Percentiles rank a stretch among this genome's conserved stretches.
These are phyloP conservation scores for Osmerus eperlanus DNA, from an alignment of 2,113 vertebrate species.

Conservation along the genomic window DNA sequence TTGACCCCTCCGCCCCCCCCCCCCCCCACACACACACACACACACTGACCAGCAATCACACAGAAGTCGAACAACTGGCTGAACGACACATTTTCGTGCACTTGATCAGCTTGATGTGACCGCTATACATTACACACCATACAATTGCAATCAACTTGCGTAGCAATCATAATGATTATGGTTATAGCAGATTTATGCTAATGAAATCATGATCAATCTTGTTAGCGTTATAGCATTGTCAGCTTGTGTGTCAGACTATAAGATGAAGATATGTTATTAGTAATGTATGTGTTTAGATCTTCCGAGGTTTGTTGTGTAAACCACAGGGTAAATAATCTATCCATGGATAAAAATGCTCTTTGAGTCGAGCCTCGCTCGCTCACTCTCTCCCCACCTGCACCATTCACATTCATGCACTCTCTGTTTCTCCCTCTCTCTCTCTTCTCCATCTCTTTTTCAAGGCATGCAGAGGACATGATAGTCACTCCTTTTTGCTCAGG, in stretches of 20 bases:
- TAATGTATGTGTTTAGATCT: constrained; percentile 36
- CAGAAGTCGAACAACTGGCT: neutral
- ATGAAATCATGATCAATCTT: constrained; percentile 44
- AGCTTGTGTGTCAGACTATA: constrained; percentile 29
- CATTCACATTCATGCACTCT: neutral
- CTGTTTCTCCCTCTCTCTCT: neutral
- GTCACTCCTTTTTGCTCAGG: constrained; percentile 96
- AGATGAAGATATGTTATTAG: constrained; percentile 10
- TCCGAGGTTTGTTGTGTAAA: constrained; percentile 29
- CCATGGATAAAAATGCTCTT: too few species aligned
- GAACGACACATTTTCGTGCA: neutral
- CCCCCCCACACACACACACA: too few species aligned
- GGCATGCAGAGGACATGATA: constrained; percentile 90
- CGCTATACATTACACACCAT: constrained; percentile 22
- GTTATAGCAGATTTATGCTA: constrained; percentile 49
- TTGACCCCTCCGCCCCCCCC: neutral
- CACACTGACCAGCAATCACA: constrained; percentile 15
- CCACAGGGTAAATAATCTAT: constrained; percentile 1
- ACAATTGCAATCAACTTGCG: constrained; percentile 26
- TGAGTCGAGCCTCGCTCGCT: too few species aligned
- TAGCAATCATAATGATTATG: constrained; percentile 8
- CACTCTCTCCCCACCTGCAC: too few species aligned
- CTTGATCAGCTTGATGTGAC: neutral
- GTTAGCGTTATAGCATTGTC: constrained; percentile 26
- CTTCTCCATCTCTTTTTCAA: constrained; percentile 47